Percentiles rank a stretch among this genome's conserved stretches.
Evolutionary conservation across 2,113 vertebrate genomes (phyloP).

Genomic region (Rhipidura dahli): DNA sequence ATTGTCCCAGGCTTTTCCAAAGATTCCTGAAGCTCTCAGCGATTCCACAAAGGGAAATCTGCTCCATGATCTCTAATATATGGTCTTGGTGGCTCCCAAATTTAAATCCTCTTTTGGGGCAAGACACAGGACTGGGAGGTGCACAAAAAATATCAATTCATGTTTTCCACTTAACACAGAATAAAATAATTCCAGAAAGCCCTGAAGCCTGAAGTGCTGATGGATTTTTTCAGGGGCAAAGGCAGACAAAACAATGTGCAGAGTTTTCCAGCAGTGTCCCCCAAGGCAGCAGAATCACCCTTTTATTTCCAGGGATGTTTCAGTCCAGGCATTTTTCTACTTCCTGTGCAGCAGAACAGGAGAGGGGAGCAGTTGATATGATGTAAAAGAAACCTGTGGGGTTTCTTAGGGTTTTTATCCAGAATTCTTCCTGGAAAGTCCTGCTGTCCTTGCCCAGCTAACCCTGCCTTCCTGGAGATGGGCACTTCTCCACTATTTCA

Average conservation of each 20-base stretch:
- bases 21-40: not conserved
- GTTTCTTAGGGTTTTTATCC: not conserved
- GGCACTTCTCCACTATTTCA: not conserved
- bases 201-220: not conserved
- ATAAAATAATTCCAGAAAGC: not conserved
- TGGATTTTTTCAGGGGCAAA: not conserved
- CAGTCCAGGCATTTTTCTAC: not conserved
- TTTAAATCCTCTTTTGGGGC: not conserved
- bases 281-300: not conserved
- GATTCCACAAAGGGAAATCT: not conserved
- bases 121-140: not conserved
- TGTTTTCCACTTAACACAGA: not conserved
- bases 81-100: not conserved
- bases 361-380: not conserved
- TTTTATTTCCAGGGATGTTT: not conserved
- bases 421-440: not conserved
- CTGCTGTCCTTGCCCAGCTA: not conserved
- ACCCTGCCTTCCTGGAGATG: not conserved
- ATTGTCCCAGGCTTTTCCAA: not conserved
- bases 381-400: not conserved
- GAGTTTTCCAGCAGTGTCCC: not conserved
- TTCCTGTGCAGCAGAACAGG: not conserved
- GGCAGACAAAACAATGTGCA: not conserved
- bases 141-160: fast-evolving
- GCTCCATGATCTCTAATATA: not conserved